A percentile compares a stretch with the other conserved stretches of the same genome.
These are phyloP conservation scores for Emydoidea blandingii DNA, from an alignment of 2,797 vertebrate species.

Conservation along the genomic window DNA sequence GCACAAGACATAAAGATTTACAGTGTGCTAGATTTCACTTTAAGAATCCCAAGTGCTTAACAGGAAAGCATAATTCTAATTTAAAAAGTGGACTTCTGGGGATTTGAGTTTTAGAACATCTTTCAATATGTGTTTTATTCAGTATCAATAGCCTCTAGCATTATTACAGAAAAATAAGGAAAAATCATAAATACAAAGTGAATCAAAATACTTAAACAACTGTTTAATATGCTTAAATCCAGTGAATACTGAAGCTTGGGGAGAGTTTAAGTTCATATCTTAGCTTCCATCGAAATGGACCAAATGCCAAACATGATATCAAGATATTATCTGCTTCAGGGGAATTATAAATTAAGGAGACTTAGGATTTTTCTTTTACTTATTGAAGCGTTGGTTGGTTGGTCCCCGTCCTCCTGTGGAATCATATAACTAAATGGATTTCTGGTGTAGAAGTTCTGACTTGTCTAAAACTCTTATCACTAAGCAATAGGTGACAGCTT, in stretches of 20 bases:
- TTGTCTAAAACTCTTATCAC: constrained; percentile 85
- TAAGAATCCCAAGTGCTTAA: constrained; percentile 76
- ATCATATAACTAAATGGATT: constrained; percentile 65
- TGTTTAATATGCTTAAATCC: constrained; percentile 68
- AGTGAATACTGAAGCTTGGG: constrained; percentile 37
- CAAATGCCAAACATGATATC: constrained; percentile 1
- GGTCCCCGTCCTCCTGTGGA: constrained; percentile 24
- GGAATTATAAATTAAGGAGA: constrained; percentile 65
- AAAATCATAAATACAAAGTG: constrained; percentile 67
- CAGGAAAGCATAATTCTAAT: constrained; percentile 77
- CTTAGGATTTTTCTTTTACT: constrained; percentile 16
- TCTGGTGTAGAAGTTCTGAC: constrained; percentile 78
- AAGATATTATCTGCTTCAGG: constrained; percentile 19
- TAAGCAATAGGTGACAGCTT: constrained; percentile 86
- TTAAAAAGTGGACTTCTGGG: constrained; percentile 76
- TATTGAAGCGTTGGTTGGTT: constrained; percentile 8
- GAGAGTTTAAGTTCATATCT: constrained; percentile 58
- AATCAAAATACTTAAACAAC: constrained; percentile 60
- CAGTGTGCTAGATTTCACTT: constrained; percentile 36
- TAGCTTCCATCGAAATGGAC: constrained; percentile 32
- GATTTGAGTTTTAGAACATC: constrained; percentile 70
- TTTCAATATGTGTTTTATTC: constrained; percentile 58
- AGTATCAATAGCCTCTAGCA: constrained; percentile 60
- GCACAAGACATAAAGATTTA: constrained; percentile 66
- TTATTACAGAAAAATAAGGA: constrained; percentile 62